Base-by-base conservation (phyloP, 2,888 invertebrate genomes). In the Plebejus melissa region DNA sequence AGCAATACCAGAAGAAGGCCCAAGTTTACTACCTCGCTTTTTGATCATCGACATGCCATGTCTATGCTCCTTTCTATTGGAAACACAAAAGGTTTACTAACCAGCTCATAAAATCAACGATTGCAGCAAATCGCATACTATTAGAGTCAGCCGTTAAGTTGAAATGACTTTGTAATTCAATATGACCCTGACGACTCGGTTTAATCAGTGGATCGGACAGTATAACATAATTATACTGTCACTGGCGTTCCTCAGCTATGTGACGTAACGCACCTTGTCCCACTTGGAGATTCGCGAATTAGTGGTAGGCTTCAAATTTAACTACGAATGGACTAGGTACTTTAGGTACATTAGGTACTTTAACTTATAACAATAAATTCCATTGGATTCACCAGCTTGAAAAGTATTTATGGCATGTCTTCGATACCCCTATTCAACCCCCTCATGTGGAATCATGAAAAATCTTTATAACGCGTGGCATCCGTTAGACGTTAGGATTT, bases 211-310 rank as follows among this genome's bases (percentile, higher is more conserved):
- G 22, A 72, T 72, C 72, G 50, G 28, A 28, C 50, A 50, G 54
- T 54, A 72, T 72, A 54, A 16, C 54, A 11, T 72, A 50, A 72
- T 72, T 32, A 22, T 22, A 54, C 5, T 32, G 72, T 32, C 54
- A 72, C 32, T 72, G 11, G 16, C 72, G 54, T 2, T 54, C 50
- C 50, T 50, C 72, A 16, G 54, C 28, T 28, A 71, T 71, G 50
- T 72, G 72, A 72, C 72, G 54, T 54, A 72, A 72, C 4, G 4
- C 54, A 13, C 72, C 72, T 50, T 72, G 72, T 72, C 54, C 72
- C 72, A 72, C 46, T 50, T 72, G 32, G 7, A 65, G 28, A 28
- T 54, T 41, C 13, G 70, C 22, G 7, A 72, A 72, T 54, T 36
- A 54, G 28, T 71, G 28, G 28, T 16, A 54, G 72, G 46, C 46